Conservation (phyloP, 2,113 vertebrate genomes). For the Epinephelus lanceolatus region DNA sequence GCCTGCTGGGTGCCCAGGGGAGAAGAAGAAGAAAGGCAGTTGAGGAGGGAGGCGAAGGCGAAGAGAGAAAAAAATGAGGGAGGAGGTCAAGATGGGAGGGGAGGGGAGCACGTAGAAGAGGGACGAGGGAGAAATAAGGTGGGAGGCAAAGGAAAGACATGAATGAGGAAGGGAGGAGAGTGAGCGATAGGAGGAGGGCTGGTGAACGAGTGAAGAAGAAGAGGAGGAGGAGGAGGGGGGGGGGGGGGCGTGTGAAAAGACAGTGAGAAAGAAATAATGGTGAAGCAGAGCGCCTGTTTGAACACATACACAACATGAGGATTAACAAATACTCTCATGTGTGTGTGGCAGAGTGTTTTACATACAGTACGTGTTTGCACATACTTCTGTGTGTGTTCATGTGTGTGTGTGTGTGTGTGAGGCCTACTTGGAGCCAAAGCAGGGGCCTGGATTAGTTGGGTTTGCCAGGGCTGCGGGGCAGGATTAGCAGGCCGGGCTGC, state of each 20-base stretch:
- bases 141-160: conserved; percentile 66
- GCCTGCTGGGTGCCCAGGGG: conserved; percentile 87
- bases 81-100: conserved; percentile 68
- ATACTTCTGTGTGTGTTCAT: conserved; percentile 42
- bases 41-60: conserved; percentile 78
- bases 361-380: conserved; percentile 59
- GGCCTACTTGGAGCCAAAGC: conserved; percentile 90
- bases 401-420: conserved; percentile 71
- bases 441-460: conserved; percentile 95
- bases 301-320: conserved; percentile 56
- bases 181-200: conserved; percentile 40
- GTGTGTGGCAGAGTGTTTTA: conserved; percentile 70
- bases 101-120: conserved; percentile 59
- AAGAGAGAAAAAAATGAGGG: conserved; percentile 62
- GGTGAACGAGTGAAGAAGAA: conserved; percentile 58
- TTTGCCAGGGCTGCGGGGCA: conserved; percentile 98
- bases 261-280: conserved; percentile 43
- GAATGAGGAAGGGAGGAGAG: conserved; percentile 59
- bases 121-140: conserved; percentile 64
- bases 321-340: conserved; percentile 65
- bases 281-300: conserved; percentile 43
- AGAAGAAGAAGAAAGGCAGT: conserved; percentile 86
- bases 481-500: conserved; percentile 95
- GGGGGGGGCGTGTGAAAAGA: conserved; percentile 31
- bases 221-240: background rate